phyloP scores from a whole-genome alignment of 1,140 invertebrate genomes.

The Diabrotica undecimpunctata region DNA sequence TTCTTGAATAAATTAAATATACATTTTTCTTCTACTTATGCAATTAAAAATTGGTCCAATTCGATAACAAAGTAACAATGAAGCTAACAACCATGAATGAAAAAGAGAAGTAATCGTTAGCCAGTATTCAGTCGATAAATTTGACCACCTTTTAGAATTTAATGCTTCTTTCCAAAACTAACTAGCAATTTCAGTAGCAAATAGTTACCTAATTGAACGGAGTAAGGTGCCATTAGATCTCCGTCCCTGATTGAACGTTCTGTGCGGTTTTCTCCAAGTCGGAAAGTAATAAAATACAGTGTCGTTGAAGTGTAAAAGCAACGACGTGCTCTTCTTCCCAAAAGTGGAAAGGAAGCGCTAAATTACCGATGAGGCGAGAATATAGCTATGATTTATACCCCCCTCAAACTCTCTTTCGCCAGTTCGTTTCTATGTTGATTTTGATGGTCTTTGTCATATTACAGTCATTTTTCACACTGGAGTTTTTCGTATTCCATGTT shows the following conservation, averaged over 20 bases:
- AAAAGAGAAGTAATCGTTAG: too few relatives aligned
- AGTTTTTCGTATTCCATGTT: too few relatives aligned
- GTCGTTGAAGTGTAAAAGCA: constrained; percentile 37
- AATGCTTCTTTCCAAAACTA: too few relatives aligned
- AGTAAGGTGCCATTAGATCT: neutral
- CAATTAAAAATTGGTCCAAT: too few relatives aligned
- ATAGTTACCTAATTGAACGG: neutral
- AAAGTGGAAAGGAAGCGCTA: constrained; percentile 32
- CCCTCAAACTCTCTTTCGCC: constrained; percentile 9
- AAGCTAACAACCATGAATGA: too few relatives aligned
- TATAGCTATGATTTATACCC: constrained; percentile 29
- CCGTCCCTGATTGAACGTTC: constrained; percentile 3
- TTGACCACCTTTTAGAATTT: too few relatives aligned
- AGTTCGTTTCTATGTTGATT: constrained; percentile 22
- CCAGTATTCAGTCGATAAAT: too few relatives aligned
- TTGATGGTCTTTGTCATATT: constrained; percentile 14
- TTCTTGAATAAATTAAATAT: too few relatives aligned
- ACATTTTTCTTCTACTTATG: too few relatives aligned
- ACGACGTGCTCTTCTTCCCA: constrained; percentile 34
- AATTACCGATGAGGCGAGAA: constrained; percentile 35
- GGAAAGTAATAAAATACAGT: constrained; percentile 38
- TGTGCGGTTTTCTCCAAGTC: constrained; percentile 15
- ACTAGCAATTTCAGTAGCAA: neutral
- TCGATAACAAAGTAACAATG: too few relatives aligned
- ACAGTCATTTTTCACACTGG: constrained; percentile 16